Evolutionary conservation across 1,140 invertebrate genomes (phyloP), one percentile per base, ranked within the genome.

Genomic region (Eriocheir sinensis): DNA sequence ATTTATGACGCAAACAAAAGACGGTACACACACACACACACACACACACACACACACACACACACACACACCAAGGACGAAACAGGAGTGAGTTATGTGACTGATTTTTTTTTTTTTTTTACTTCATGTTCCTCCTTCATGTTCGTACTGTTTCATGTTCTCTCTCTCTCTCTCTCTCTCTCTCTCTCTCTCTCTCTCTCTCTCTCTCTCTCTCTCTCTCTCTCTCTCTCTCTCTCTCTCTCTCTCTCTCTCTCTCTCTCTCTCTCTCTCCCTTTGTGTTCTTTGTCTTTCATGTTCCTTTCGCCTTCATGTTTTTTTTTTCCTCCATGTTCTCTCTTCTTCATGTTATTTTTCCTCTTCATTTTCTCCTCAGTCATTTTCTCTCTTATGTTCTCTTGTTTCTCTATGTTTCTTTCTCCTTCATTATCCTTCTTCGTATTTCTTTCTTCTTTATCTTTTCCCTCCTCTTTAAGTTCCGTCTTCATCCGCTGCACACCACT

Each of bases 1-100:
- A 72, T 72, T 21, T 72, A n/a, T n/a, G 60, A 72, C 27, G n/a
- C n/a, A n/a, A n/a, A n/a, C n/a, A n/a, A n/a, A n/a, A n/a, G n/a
- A n/a, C n/a, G n/a, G n/a, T n/a, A 72, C 53, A 27, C 53, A 72
- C 60, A 72, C 60, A 72, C 60, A 72, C 60, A 72, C 60, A 72
- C 60, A 72, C 60, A 72, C 60, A 72, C 60, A 72, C 60, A 72
- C 60, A 72, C 60, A 72, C 60, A 72, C 60, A 72, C 60, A 72
- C 60, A 72, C 60, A 72, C 60, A 72, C 12, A 38, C 86, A 27
- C 80, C 27, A 81, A 6, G 34, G 4, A 81, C 4, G 34, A 30
- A 30, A 81, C 80, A 81, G 80, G 80, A 8, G 44, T 48, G 15
- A 48, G n/a, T 48, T 48, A 8, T 48, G 44, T 48, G 15, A n/a